Base-by-base conservation (phyloP, 2,888 invertebrate species). In the Nezara viridula region DNA sequence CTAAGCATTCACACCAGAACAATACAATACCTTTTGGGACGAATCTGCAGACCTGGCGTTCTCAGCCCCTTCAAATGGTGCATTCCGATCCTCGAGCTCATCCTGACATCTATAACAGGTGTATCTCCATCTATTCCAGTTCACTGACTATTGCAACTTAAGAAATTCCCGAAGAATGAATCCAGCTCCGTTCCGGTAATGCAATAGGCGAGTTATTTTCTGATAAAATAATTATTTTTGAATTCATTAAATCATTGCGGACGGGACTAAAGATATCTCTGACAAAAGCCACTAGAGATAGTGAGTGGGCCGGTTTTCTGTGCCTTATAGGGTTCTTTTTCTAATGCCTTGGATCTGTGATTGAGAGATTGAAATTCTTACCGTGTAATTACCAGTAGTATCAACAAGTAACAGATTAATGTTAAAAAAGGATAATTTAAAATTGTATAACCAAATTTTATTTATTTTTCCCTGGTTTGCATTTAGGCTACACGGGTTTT, bases 21-120 rank as follows among this genome's bases (percentile, higher is more conserved):
- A 81, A 81, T 81, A 47, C 81, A 81, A 44, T 81, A 47, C 81
- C 81, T 81, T 81, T 81, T 81, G 81, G 81, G 81, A 81, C 44
- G 44, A 81, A n/a, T 81, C n/a, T 81, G 81, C 81, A 40, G 81
- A 47, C 44, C 44, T 81, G 44, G 81, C 44, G 81, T 44, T 81
- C 81, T 81, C 81, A 81, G 44, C 44, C 24, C 10, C 44, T 44
- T 81, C 81, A 81, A 81, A 81, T 81, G 81, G 44, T 44, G 81
- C 81, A 81, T 81, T 81, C 81, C 81, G 14, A 24, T 81, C 44
- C 44, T 12, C 6, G 5, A 47, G 81, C 44, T 47, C 81, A 81
- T 81, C 81, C 81, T 19, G 12, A 81, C 44, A n/a, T 44, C 81
- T 81, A 40, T 47, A 47, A 81, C 81, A 81, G 81, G 81, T 81